Base-by-base conservation (phyloP, 2,113 vertebrate genomes). In the Ranitomeya imitator region DNA sequence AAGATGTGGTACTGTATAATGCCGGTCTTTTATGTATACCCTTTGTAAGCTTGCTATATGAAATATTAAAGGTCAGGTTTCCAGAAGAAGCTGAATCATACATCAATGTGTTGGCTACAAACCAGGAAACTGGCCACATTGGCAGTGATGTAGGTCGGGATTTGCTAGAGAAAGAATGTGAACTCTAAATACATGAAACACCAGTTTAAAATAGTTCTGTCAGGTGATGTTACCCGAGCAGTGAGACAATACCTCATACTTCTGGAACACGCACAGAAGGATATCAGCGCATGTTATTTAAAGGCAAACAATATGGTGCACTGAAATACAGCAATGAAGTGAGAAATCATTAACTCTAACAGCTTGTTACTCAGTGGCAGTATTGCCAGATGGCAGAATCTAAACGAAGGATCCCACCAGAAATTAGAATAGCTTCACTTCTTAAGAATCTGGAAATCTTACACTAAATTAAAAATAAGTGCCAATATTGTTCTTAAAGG, bases 111-210 rank as follows among this genome's bases (percentile, higher is more conserved):
- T 55, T 76, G 73, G 73, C 73, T 59, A 31, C 14, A 80, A 59
- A 59, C 78, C 55, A 81, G 57, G 15, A 84, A 69, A 84, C 51
- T 7, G 60, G 11, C 51, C 11, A 69, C 45, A 54, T 84, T 55
- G 54, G 83, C n/a, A 13, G 69, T 19, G 54, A 74, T 74, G 54
- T 74, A 85, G 83, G 67, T 74, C 54, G 59, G 83, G 83, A 55
- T 73, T 85, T 85, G 67, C 67, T 73, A 74, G 23, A 85, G 69
- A 85, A 74, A 59, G 83, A 74, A 74, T 85, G 83, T 85, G 54
- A 73, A 74, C 54, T 31, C 69, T 85, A 37, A 85, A 59, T 85
- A 76, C 83, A 74, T 57, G 67, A 85, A 57, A 59, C 57, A 54
- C n/a, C 67, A 85, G n/a, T 85, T 71, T 85, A 19, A 71, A 73